phyloP scores from a whole-genome alignment of 2,888 invertebrate genomes.

The Lagria hirta region DNA sequence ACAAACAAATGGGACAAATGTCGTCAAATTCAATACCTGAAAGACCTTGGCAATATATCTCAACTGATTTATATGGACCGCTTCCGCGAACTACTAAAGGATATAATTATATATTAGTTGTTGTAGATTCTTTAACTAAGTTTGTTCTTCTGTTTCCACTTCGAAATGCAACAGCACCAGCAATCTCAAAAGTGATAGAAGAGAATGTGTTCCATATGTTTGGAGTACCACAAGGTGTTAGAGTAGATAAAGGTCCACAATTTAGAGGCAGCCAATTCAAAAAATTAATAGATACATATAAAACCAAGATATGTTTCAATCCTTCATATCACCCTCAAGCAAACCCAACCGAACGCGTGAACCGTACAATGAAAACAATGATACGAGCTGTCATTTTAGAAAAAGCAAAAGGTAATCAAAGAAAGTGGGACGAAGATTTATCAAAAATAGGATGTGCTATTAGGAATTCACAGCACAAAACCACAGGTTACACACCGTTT shows the following conservation, averaged over 20 bases:
- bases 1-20: conserved; percentile 20
- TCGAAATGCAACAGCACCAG: conserved; percentile 25
- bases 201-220: conserved; percentile 34
- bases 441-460: conserved; percentile 28
- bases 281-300: no score
- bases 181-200: conserved; percentile 25
- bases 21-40: conserved; percentile 2
- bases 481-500: conserved; percentile 24
- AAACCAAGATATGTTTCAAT: no score
- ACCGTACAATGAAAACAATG: conserved; percentile 42
- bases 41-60: conserved; percentile 25
- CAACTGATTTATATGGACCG: conserved; percentile 29
- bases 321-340: conserved; percentile 39
- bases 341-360: conserved; percentile 40
- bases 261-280: conserved; percentile 25
- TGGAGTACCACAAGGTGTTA: conserved; percentile 33
- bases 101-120: conserved; percentile 25
- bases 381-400: conserved; percentile 36
- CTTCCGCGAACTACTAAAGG: conserved; percentile 21
- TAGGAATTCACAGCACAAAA: conserved; percentile 29
- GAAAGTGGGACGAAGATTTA: conserved; percentile 30
- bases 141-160: conserved; percentile 32
- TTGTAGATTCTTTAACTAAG: conserved; percentile 32
- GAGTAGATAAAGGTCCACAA: conserved; percentile 39
- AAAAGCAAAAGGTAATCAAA: conserved; percentile 33